Base-by-base conservation (phyloP, 2,797 vertebrate genomes). In the Alosa sapidissima region DNA sequence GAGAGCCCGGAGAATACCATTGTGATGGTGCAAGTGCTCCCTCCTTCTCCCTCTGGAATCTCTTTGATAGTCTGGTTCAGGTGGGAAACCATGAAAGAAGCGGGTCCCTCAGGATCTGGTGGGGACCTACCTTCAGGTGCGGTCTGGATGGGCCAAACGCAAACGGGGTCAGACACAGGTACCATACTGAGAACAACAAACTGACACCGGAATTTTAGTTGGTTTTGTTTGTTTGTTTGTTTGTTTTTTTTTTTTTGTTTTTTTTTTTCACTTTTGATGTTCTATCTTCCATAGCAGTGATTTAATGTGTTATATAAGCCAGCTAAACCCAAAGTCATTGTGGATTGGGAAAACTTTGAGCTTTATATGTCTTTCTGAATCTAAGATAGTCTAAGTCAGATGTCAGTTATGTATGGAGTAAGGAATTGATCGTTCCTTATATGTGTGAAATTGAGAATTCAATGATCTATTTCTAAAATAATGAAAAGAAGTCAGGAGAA, bases 321-420 rank as follows among this genome's bases (percentile, higher is more conserved):
- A 78, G 72, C 72, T 78, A 19, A 21, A 78, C 36, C 72, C 72
- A 78, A 78, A 78, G 72, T 78, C 36, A 78, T 19, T 14, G 19
- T 78, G 72, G 41, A 78, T 19, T 78, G 72, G 41, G 41, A 4
- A 78, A 45, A 78, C 72, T 36, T 78, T 19, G 72, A 78, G 72
- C 72, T 78, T 78, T 78, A 78, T 47, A 16, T 78, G 72, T 47
- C 41, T 33, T 14, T 78, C 6, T 78, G 72, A 21, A 45, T 75
- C 16, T 45, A 78, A 78, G 41, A 41, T 75, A 45, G 33, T 8
- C 41, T 41, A 41, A 41, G 41, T 41, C 36, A 47, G 1, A 14
- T 21, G 19, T 45, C 33, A 19, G 72, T 78, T 5, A 33, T 21
- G 36, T 19, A 1, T 9, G 19, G 36, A 78, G 1, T 21, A 21